A percentile compares a stretch with the other conserved stretches of the same genome.
Conservation (phyloP, 1,140 invertebrate species). For the Nasonia giraulti region DNA sequence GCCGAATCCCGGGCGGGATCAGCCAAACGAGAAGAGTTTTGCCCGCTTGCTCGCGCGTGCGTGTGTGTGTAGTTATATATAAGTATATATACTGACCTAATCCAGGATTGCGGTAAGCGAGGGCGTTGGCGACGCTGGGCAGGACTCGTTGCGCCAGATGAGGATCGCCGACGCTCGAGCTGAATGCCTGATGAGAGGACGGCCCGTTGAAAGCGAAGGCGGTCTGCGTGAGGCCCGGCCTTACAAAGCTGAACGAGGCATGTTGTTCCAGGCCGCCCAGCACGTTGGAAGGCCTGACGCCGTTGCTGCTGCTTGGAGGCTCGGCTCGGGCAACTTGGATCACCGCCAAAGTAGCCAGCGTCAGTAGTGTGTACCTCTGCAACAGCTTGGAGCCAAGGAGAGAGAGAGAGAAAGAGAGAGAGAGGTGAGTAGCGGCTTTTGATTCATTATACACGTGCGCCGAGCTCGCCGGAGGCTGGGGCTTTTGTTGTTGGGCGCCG, state of each 20-base stretch:
- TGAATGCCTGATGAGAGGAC: conserved; percentile 67
- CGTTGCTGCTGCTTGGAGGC: conserved; percentile 54
- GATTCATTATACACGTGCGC: neutral
- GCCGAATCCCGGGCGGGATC: too few species aligned
- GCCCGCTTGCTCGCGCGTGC: too few species aligned
- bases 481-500: too few species aligned
- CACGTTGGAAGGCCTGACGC: conserved; percentile 61
- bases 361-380: neutral
- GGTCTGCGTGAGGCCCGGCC: conserved; percentile 68
- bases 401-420: too few species aligned
- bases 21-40: too few species aligned
- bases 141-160: conserved; percentile 62
- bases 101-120: conserved; percentile 66
- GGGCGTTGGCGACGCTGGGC: conserved; percentile 63
- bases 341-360: neutral
- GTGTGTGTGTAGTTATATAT: neutral
- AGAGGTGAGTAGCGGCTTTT: too few species aligned
- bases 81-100: conserved; percentile 56
- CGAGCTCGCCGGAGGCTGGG: too few species aligned
- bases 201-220: conserved; percentile 66
- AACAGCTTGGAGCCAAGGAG: too few species aligned
- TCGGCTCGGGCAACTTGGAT: conserved; percentile 39
- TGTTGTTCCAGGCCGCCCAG: conserved; percentile 65
- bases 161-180: conserved; percentile 66
- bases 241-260: conserved; percentile 67